These are phyloP conservation scores for Eupithecia centaureata DNA, from an alignment of 2,888 invertebrate genomes.

Conservation along the genomic window DNA sequence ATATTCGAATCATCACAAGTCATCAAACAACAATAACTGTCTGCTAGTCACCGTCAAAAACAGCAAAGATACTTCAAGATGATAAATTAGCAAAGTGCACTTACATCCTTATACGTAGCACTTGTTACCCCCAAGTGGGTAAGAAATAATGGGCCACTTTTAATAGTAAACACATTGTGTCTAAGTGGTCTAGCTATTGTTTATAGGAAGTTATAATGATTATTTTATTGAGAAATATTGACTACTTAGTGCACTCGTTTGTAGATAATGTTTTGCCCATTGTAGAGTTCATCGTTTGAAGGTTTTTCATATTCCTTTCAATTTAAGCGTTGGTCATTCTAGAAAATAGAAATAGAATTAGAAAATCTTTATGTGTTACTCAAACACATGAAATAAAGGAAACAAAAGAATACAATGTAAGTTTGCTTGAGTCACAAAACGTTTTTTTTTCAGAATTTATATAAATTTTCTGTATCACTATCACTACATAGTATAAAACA, in stretches of 20 bases:
- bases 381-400: too few species aligned
- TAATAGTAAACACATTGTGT: slow-evolving; percentile 24
- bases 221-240: slow-evolving; percentile 18
- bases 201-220: slow-evolving; percentile 12
- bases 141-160: slow-evolving; percentile 13
- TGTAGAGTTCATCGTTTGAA: not conserved
- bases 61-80: not conserved
- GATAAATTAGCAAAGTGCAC: slow-evolving; percentile 16
- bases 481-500: too few species aligned
- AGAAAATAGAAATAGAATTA: too few species aligned
- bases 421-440: too few species aligned
- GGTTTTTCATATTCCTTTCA: not conserved
- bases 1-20: too few species aligned
- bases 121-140: slow-evolving; percentile 21
- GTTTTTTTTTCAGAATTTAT: too few species aligned
- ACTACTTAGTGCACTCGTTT: not conserved
- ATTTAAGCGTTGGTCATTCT: not conserved
- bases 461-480: too few species aligned
- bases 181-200: slow-evolving; percentile 21
- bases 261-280: not conserved
- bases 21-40: not conserved
- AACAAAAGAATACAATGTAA: too few species aligned
- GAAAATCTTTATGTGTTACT: too few species aligned
- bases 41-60: not conserved
- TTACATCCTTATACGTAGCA: slow-evolving; percentile 6